Evolutionary conservation across 2,113 vertebrate species (phyloP).

Genomic region (Mustelus asterias): DNA sequence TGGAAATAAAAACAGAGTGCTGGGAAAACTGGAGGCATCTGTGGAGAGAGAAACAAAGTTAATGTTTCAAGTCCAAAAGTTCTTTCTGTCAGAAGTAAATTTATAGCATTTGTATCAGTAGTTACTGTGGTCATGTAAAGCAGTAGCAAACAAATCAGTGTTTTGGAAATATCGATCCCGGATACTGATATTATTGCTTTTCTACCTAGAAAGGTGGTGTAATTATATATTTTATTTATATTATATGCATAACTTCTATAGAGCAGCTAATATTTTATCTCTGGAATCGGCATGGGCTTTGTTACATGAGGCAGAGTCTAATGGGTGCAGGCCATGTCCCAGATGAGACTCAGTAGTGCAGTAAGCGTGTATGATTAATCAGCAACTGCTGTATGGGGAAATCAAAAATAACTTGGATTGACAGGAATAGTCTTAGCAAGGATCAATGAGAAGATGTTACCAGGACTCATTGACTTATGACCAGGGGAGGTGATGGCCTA

Average conservation of each 20-base stretch:
- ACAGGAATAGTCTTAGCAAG: not conserved
- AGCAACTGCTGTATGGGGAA: not conserved
- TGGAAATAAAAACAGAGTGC: not conserved
- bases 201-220: not conserved
- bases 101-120: not conserved
- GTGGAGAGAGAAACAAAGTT: not conserved
- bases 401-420: constrained; percentile 29
- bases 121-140: not conserved
- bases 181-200: not conserved
- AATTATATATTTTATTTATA: not conserved
- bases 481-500: no score
- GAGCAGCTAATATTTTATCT: not conserved
- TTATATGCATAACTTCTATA: no score
- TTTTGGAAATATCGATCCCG: not conserved
- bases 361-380: not conserved
- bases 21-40: not conserved
- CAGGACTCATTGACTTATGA: not conserved
- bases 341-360: not conserved
- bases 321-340: not conserved
- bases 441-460: not conserved
- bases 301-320: not conserved
- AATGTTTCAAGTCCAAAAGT: not conserved
- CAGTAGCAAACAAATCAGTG: not conserved
- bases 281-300: no score
- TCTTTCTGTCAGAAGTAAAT: not conserved